Percentiles rank a stretch among this genome's conserved stretches.
Conservation (phyloP, 1,140 invertebrate genomes). For the Heliconius nattereri region DNA sequence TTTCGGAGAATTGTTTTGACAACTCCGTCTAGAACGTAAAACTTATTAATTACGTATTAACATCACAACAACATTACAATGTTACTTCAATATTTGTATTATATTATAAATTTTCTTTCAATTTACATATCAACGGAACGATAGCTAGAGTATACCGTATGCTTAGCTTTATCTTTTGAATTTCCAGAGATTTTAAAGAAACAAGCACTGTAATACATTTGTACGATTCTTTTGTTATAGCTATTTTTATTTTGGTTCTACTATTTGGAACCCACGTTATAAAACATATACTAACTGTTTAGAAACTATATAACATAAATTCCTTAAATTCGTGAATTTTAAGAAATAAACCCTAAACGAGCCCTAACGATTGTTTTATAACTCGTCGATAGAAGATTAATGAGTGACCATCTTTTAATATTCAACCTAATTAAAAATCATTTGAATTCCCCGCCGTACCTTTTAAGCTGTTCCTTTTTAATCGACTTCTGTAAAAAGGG, state of each 20-base stretch:
- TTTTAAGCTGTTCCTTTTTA: too few relatives aligned
- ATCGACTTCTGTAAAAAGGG: too few relatives aligned
- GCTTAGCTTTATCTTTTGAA: slow-evolving; percentile 25
- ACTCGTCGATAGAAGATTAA: too few relatives aligned
- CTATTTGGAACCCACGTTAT: slow-evolving; percentile 25
- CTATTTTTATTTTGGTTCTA: slow-evolving; percentile 25
- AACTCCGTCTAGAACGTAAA: slow-evolving; percentile 50
- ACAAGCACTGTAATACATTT: slow-evolving; percentile 8
- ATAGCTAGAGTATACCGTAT: slow-evolving; percentile 16
- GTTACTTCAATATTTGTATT: too few relatives aligned
- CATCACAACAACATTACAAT: too few relatives aligned
- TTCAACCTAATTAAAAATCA: too few relatives aligned
- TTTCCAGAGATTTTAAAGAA: slow-evolving; percentile 24
- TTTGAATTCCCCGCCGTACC: too few relatives aligned
- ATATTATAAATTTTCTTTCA: slow-evolving; percentile 3
- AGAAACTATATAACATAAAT: neutral
- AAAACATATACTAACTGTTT: neutral
- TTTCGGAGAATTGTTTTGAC: slow-evolving; percentile 88
- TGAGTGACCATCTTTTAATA: too few relatives aligned
- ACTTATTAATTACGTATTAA: too few relatives aligned
- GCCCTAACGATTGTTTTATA: too few relatives aligned
- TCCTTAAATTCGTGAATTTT: too few relatives aligned
- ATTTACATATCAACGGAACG: slow-evolving; percentile 1
- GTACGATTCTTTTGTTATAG: slow-evolving; percentile 13
- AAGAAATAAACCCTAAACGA: too few relatives aligned